Percentiles rank a stretch among this genome's conserved stretches.
These are phyloP conservation scores for Gasterosteus aculeatus DNA, from an alignment of 2,113 vertebrate species.

Conservation along the genomic window DNA sequence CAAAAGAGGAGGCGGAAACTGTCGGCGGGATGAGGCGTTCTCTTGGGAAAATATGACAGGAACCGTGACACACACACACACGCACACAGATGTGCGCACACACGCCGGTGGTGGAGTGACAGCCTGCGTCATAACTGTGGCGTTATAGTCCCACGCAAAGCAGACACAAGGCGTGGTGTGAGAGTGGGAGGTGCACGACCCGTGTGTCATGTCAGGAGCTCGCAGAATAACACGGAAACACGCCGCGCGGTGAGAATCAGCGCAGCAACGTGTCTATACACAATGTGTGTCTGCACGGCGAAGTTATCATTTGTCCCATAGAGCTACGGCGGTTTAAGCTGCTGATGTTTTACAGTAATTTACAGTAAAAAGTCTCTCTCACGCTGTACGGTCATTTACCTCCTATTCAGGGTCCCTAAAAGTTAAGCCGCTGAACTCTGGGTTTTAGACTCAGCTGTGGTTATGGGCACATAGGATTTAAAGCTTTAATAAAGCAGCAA, in stretches of 20 bases:
- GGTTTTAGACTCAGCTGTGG: neutral
- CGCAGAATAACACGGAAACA: slow-evolving; percentile 15
- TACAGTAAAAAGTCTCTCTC: no score
- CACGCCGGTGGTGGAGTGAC: slow-evolving; percentile 20
- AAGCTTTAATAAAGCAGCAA: no score
- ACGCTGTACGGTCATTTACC: neutral
- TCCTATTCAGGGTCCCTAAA: neutral
- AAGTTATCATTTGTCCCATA: no score
- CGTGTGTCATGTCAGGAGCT: slow-evolving; percentile 30
- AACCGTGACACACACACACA: slow-evolving; percentile 36
- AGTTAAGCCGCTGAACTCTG: neutral
- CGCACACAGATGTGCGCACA: slow-evolving; percentile 25
- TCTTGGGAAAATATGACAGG: slow-evolving; percentile 55
- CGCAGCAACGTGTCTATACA: neutral
- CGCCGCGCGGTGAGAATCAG: no score
- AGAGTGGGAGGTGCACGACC: slow-evolving; percentile 57
- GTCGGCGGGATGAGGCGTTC: slow-evolving; percentile 47
- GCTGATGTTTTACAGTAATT: neutral
- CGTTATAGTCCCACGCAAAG: slow-evolving; percentile 20
- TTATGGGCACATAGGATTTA: no score
- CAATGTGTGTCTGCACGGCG: no score
- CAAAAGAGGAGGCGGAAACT: slow-evolving; percentile 50
- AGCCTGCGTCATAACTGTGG: slow-evolving; percentile 42
- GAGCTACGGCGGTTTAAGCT: neutral
- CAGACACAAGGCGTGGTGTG: slow-evolving; percentile 52